Percentiles rank a stretch among this genome's conserved stretches.
phyloP scores from a whole-genome alignment of 1,140 invertebrate genomes.

The Bombus huntii region DNA sequence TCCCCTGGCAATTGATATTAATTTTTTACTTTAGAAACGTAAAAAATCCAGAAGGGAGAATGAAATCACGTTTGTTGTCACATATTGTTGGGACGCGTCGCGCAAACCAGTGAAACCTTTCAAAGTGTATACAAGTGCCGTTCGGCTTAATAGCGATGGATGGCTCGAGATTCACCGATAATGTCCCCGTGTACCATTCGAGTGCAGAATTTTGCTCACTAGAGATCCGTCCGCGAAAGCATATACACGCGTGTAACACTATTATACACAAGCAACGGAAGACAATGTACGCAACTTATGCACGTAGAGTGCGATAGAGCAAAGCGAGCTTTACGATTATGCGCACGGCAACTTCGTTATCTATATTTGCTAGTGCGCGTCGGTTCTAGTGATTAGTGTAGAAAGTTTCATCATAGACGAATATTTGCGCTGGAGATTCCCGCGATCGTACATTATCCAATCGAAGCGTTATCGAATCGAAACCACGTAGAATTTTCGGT shows the following conservation, averaged over 20 bases:
- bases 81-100: too few relatives aligned
- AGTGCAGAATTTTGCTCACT: constrained; percentile 46
- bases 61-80: too few relatives aligned
- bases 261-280: background rate
- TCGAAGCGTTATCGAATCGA: background rate
- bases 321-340: constrained; percentile 38
- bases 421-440: constrained; percentile 10
- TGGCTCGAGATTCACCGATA: constrained; percentile 48
- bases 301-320: constrained; percentile 31
- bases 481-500: background rate
- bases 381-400: constrained; percentile 26
- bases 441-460: background rate
- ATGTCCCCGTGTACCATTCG: constrained; percentile 48
- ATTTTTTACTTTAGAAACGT: background rate
- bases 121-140: constrained; percentile 4
- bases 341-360: constrained; percentile 63
- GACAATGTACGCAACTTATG: constrained; percentile 40
- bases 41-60: too few relatives aligned
- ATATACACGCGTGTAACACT: background rate
- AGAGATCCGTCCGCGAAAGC: background rate
- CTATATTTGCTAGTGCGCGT: constrained; percentile 31
- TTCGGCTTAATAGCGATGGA: constrained; percentile 54
- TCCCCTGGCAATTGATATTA: background rate
- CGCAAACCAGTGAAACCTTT: background rate
- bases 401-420: constrained; percentile 29